These are phyloP conservation scores for Tetranychus piercei DNA, from an alignment of 2,888 invertebrate genomes.

Conservation along the genomic window DNA sequence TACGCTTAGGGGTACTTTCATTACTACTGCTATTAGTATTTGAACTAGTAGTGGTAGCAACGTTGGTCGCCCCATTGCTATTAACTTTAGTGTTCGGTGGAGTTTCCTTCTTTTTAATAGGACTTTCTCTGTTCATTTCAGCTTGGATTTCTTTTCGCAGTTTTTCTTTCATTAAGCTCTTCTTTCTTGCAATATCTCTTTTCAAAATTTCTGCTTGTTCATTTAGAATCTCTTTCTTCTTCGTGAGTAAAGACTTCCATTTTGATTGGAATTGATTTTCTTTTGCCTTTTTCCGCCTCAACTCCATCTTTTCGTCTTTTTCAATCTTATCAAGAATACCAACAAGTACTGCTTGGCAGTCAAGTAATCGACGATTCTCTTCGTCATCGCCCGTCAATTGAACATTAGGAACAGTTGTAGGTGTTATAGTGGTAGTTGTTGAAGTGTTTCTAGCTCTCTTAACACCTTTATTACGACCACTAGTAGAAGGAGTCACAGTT, in stretches of 20 bases:
- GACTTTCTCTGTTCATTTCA: not conserved
- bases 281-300: slow-evolving; percentile 26
- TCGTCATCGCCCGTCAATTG: slow-evolving; percentile 18
- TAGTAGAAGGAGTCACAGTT: not conserved
- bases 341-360: slow-evolving; percentile 30
- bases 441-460: slow-evolving; percentile 7
- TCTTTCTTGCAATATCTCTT: not conserved
- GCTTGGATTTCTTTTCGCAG: not conserved
- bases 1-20: slow-evolving; percentile 16
- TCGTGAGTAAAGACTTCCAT: not conserved
- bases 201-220: not conserved
- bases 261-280: slow-evolving; percentile 29
- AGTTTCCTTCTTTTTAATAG: not conserved
- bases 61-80: not conserved
- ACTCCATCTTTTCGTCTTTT: slow-evolving; percentile 31
- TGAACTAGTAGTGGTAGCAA: not conserved
- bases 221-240: not conserved
- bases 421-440: slow-evolving; percentile 9
- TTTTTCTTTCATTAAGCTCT: not conserved
- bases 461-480: too few species aligned
- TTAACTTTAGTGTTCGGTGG: not conserved
- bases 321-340: slow-evolving; percentile 34
- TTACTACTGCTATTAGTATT: not conserved
- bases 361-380: slow-evolving; percentile 28
- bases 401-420: slow-evolving; percentile 10